Conservation (phyloP, 2,113 vertebrate genomes). For the Pseudolaguvia tuberculata region DNA sequence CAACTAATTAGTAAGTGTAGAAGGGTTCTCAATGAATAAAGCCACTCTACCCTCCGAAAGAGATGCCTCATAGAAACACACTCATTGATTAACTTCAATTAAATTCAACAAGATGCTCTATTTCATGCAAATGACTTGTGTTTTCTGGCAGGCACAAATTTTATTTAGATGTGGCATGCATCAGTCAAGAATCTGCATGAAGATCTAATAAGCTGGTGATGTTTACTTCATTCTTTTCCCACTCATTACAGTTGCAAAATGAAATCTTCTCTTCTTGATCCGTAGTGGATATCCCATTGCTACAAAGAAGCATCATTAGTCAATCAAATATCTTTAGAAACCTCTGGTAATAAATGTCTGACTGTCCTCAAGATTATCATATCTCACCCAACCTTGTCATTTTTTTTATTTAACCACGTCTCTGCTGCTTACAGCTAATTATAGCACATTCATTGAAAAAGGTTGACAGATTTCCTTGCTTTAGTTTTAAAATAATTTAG, state of each 20-base stretch:
- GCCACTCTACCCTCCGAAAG: slow-evolving; percentile 50
- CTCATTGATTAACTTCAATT: slow-evolving; percentile 70
- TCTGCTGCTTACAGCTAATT: slow-evolving; percentile 2
- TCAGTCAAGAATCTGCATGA: slow-evolving; percentile 47
- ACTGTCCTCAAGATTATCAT: slow-evolving; percentile 8
- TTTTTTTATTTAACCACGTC: neutral
- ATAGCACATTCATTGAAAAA: neutral
- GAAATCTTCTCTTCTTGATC: slow-evolving; percentile 56
- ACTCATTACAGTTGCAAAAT: slow-evolving; percentile 50
- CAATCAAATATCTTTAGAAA: slow-evolving; percentile 30
- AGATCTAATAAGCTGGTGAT: slow-evolving; percentile 53
- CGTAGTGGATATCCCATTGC: slow-evolving; percentile 58
- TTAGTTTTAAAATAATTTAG: slow-evolving; percentile 1
- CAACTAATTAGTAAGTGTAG: slow-evolving; percentile 65
- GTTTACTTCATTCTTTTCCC: slow-evolving; percentile 47
- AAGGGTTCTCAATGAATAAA: slow-evolving; percentile 64
- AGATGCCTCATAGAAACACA: slow-evolving; percentile 45
- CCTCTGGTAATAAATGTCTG: neutral
- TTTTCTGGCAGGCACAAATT: slow-evolving; percentile 49
- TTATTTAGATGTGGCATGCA: slow-evolving; percentile 40
- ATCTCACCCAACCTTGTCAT: neutral
- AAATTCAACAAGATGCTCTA: slow-evolving; percentile 54
- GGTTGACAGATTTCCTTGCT: neutral
- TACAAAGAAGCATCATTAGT: slow-evolving; percentile 49
- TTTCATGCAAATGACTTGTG: slow-evolving; percentile 53